These are phyloP conservation scores for Aproaerema taeniolella DNA, from an alignment of 2,888 invertebrate genomes.

Conservation along the genomic window DNA sequence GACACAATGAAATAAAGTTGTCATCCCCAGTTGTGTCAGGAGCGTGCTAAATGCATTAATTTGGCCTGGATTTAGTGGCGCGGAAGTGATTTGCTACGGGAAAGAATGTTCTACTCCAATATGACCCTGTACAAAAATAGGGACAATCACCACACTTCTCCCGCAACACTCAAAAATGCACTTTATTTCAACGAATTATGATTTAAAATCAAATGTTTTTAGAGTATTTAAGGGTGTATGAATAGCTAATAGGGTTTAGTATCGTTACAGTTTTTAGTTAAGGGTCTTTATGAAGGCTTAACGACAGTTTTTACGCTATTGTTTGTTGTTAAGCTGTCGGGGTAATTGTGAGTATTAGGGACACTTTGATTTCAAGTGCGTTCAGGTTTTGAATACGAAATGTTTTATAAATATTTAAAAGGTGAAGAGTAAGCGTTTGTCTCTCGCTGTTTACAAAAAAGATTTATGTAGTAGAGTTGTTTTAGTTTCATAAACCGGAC, in stretches of 20 bases:
- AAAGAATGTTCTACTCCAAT: constrained; percentile 64
- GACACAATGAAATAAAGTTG: constrained; percentile 75
- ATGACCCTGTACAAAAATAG: constrained; percentile 58
- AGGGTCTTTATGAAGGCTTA: constrained; percentile 53
- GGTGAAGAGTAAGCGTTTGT: no score
- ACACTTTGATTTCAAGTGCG: no score
- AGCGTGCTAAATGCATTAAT: constrained; percentile 78
- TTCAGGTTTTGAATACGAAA: no score
- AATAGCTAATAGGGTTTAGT: constrained; percentile 50
- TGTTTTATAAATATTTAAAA: no score
- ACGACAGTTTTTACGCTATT: constrained; percentile 32
- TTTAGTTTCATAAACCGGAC: no score
- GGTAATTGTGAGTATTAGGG: no score
- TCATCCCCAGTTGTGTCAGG: constrained; percentile 69
- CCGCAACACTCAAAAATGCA: no score
- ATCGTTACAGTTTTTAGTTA: constrained; percentile 49
- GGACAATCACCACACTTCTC: background rate
- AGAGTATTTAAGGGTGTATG: constrained; percentile 33
- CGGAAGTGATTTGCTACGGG: constrained; percentile 78
- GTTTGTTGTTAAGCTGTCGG: constrained; percentile 26
- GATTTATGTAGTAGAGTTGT: no score
- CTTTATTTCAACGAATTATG: no score
- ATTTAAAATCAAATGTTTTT: constrained; percentile 29
- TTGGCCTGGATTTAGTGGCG: constrained; percentile 76
- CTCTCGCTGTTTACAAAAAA: no score